Evolutionary conservation across 2,797 vertebrate genomes (phyloP).

Genomic region (Syngnathus rostellatus): DNA sequence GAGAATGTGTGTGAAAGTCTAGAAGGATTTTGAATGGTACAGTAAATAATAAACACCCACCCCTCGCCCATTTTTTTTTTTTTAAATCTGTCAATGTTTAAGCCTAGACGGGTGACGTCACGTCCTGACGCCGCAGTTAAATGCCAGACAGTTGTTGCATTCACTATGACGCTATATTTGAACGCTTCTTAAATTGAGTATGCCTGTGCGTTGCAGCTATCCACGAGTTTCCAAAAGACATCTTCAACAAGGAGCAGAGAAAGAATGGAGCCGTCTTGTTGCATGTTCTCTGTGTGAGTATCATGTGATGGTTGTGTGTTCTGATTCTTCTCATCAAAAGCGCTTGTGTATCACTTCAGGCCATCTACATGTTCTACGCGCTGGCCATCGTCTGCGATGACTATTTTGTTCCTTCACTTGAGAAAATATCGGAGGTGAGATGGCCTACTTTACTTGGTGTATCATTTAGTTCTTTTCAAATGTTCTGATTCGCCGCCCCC

Average conservation of each 20-base stretch:
- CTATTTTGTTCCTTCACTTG: slow-evolving; percentile 76
- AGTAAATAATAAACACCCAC: background rate
- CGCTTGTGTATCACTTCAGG: slow-evolving; percentile 41
- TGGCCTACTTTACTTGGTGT: background rate
- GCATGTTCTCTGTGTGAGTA: slow-evolving; percentile 73
- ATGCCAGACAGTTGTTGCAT: too few relatives aligned
- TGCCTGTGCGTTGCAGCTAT: slow-evolving; percentile 47
- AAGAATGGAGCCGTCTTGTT: slow-evolving; percentile 70
- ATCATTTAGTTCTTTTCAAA: background rate
- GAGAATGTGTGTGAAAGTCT: background rate
- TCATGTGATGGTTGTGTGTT: background rate
- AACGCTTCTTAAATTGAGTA: background rate
- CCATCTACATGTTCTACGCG: slow-evolving; percentile 77
- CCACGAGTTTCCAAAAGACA: slow-evolving; percentile 71
- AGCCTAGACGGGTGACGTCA: too few relatives aligned
- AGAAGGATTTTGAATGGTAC: background rate
- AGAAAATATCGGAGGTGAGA: slow-evolving; percentile 72
- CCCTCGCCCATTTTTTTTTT: background rate
- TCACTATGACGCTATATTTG: background rate
- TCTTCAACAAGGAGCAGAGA: slow-evolving; percentile 67
- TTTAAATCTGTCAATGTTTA: background rate
- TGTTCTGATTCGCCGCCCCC: background rate
- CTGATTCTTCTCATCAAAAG: background rate
- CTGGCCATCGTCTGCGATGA: slow-evolving; percentile 75
- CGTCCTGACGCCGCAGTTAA: background rate